Evolutionary conservation across 1,140 invertebrate species (phyloP), one percentile per base, ranked within the genome.

Genomic region (Daktulosphaira vitifoliae): DNA sequence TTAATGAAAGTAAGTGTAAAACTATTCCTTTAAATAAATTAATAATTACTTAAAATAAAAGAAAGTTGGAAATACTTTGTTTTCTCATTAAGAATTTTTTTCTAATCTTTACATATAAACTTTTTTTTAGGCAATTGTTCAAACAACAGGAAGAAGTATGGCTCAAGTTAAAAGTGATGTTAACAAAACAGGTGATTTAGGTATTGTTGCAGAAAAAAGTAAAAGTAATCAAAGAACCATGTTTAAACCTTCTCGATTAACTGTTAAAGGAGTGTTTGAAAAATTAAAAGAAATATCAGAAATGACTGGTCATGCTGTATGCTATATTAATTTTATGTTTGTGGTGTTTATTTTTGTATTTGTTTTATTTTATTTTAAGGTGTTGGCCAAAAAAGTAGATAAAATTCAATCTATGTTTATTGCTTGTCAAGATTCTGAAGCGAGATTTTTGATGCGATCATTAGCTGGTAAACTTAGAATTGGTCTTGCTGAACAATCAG

Each of bases 401-500:
- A 92, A 89, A 73, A 96, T 98, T 69, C 89, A 96, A 71, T 79
- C 83, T 0, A 78, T 99, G 72, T 90, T 98, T 74, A 90, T 98
- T 0, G 91, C 94, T 0, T 98, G 95, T 75, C 81, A 88, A 59
- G 80, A 86, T 66, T 88, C 84, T 0, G 97, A 99, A 78, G 90
- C 95, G 0, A 82, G 91, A 51, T 99, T 88, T 76, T 78, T 99
- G 0, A 91, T 98, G 48, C 81, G 97, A 70, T 93, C 90, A 0
- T 76, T 99, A 1, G 84, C 88, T 67, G 96, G 96, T 11, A 99
- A 99, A 77, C 77, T 99, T 49, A 81, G 96, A 39, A 96, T 99
- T 70, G 96, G 96, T 3, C 78, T 99, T 53, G 97, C 96, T 1
- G 96, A 99, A 73, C 94, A 97, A 76, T 97, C 94, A 13, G 84